These are phyloP conservation scores for Apogon hyalosoma DNA, from an alignment of 2,797 vertebrate species.

Conservation along the genomic window DNA sequence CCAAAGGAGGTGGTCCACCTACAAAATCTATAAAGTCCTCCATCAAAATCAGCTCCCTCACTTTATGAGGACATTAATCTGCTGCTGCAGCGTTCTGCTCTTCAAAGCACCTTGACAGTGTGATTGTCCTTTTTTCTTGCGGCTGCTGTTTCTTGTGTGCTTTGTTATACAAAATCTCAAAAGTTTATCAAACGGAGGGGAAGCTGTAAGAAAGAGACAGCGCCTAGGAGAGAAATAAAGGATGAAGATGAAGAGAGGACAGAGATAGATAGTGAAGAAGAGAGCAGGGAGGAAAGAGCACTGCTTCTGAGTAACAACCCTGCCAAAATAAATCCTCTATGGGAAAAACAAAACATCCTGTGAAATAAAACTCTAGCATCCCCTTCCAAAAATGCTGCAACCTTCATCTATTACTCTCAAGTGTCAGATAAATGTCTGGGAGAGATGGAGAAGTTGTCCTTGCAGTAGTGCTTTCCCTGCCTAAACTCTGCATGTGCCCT, in stretches of 20 bases:
- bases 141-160: conserved; percentile 68
- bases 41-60: conserved; percentile 82
- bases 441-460: conserved; percentile 76
- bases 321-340: conserved; percentile 79
- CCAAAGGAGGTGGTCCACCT: conserved; percentile 78
- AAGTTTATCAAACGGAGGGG: conserved; percentile 80
- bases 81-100: conserved; percentile 76
- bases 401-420: conserved; percentile 80
- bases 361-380: conserved; percentile 80
- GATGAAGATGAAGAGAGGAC: conserved; percentile 74
- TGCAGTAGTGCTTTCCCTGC: conserved; percentile 69
- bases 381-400: conserved; percentile 74
- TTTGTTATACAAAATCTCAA: conserved; percentile 80
- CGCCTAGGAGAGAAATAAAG: conserved; percentile 73
- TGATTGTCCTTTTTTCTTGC: conserved; percentile 71
- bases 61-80: conserved; percentile 86
- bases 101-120: conserved; percentile 84
- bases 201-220: conserved; percentile 63
- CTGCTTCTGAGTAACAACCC: conserved; percentile 73
- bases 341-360: conserved; percentile 80
- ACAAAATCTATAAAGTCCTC: conserved; percentile 85
- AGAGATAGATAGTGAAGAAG: conserved; percentile 77
- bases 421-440: conserved; percentile 77
- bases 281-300: conserved; percentile 72
- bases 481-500: conserved; percentile 55